Percentiles rank a stretch among this genome's conserved stretches.
These are phyloP conservation scores for Burhinus bistriatus DNA, from an alignment of 2,113 vertebrate genomes.

Conservation along the genomic window DNA sequence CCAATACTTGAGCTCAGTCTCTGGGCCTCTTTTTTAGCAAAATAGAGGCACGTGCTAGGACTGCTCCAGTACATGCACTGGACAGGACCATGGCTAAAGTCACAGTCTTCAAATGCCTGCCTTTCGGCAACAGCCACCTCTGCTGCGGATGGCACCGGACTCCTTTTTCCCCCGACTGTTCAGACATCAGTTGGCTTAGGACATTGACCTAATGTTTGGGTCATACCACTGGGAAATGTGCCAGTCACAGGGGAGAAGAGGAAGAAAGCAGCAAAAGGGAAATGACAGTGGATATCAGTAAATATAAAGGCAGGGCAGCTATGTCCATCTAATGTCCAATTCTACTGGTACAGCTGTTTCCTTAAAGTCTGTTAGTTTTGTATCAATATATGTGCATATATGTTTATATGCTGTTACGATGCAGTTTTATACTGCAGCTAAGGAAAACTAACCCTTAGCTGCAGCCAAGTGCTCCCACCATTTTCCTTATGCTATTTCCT, in stretches of 20 bases:
- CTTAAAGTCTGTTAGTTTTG: background rate
- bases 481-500: background rate
- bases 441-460: background rate
- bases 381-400: background rate
- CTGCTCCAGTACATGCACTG: background rate
- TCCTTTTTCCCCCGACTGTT: background rate
- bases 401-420: background rate
- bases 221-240: background rate
- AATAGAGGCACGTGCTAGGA: background rate
- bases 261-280: background rate
- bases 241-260: background rate
- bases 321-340: background rate
- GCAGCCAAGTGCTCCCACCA: background rate
- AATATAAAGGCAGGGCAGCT: background rate
- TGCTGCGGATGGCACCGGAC: background rate
- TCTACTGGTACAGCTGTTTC: background rate
- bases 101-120: background rate
- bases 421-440: background rate
- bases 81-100: background rate
- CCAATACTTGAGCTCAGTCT: background rate
- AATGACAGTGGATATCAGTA: background rate
- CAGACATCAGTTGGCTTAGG: background rate
- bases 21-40: background rate
- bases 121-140: background rate
- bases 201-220: background rate